Base-by-base conservation (phyloP, 2,113 vertebrate genomes). In the Microtus pennsylvanicus region DNA sequence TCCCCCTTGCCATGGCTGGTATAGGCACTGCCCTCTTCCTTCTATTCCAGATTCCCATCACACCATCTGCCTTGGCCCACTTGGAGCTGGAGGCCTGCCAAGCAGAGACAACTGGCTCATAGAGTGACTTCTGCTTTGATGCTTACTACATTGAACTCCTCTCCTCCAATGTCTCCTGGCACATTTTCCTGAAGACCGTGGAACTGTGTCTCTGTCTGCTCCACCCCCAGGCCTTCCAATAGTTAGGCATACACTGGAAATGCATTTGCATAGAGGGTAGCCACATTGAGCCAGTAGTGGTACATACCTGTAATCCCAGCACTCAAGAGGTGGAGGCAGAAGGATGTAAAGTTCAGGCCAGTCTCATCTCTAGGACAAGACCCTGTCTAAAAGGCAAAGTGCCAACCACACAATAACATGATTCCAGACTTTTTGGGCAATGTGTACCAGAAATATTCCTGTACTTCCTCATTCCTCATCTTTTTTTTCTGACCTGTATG, bases 401-500 rank as follows among this genome's bases (percentile, higher is more conserved):
- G 65, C 33, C 50, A 52, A 24, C 17, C 13, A 19, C 35, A 63
- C 61, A 70, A 65, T 17, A 35, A 93, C 0, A 55, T 11, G 16
- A 24, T 47, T 82, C 33, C 19, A 47, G 8, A 45, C 72, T 89
- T 77, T 87, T 82, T 38, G 50, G 16, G 24, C 45, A 83, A n/a
- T 24, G 42, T 70, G 58, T 22, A 26, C 78, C 55, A 74, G 38
- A 90, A 95, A 86, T 90, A 45, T 80, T 24, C 50, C 33, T 38
- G 11, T 8, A 24, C 65, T 82, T 42, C 47, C 33, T 67, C 38
- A 80, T 17, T 26, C 22, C 30, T 81, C 58, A 75, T 61, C 22
- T 33, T 30, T 92, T 52, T 95, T 95, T 82, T 35, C 67, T 86
- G 58, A 85, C 33, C 30, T 89, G 65, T 76, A 80, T 75, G 19